Conservation (phyloP, 2,888 invertebrate species). For the Sinelater perroti region DNA sequence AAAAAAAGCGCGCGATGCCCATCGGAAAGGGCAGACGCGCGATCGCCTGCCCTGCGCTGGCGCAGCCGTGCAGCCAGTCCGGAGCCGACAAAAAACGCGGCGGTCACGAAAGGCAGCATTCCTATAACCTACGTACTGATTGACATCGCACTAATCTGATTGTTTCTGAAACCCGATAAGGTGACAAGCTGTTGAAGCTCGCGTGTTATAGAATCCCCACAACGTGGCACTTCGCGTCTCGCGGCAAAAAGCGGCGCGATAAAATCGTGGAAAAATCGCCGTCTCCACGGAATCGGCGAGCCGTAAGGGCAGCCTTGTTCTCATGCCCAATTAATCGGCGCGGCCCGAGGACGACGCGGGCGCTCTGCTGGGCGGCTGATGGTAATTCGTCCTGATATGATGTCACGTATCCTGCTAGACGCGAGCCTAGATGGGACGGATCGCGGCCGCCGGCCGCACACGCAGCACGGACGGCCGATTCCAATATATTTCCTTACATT, state of each 20-base stretch:
- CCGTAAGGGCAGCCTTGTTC: constrained; percentile 42
- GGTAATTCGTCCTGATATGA: constrained; percentile 48
- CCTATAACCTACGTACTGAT: constrained; percentile 28
- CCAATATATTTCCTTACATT: constrained; percentile 34
- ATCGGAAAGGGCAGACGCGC: constrained; percentile 5
- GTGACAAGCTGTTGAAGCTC: constrained; percentile 41
- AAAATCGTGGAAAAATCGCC: constrained; percentile 43
- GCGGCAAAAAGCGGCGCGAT: constrained; percentile 38
- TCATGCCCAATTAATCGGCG: constrained; percentile 47
- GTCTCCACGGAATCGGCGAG: constrained; percentile 39
- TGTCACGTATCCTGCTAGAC: constrained; percentile 47
- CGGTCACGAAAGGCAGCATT: constrained; percentile 30
- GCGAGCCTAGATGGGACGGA: constrained; percentile 37
- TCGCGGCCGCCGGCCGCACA: constrained; percentile 37
- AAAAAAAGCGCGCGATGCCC: no score
- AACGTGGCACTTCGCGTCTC: constrained; percentile 37
- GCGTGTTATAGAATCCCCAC: constrained; percentile 42
- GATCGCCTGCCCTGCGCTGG: constrained; percentile 3
- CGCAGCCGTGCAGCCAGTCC: not conserved
- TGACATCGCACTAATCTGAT: constrained; percentile 42
- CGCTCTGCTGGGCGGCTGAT: constrained; percentile 42
- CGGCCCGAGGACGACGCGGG: constrained; percentile 26
- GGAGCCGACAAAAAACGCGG: constrained; percentile 17
- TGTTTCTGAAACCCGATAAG: constrained; percentile 42
- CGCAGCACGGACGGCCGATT: constrained; percentile 36